Percentiles rank a stretch among this genome's conserved stretches.
Evolutionary conservation across 23 tunicate genomes (phyloP).

Genomic region (Ciona savignyi): DNA sequence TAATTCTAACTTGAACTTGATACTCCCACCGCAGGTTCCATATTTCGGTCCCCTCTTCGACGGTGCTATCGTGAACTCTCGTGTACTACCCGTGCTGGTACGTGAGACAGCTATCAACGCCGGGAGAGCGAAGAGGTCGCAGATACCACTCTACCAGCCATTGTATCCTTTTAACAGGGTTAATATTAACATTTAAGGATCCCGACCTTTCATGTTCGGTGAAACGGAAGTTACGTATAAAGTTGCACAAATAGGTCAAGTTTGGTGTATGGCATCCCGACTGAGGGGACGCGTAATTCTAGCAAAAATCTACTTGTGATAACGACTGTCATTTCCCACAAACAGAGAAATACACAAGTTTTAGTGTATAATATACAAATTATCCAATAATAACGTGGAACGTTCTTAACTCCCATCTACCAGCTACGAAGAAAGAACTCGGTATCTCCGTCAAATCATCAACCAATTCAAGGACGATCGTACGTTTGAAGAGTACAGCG

Average conservation of each 20-base stretch:
- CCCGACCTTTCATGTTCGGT: no score
- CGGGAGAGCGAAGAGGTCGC: constrained; percentile 82
- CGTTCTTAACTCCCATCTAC: not conserved
- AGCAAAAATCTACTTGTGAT: no score
- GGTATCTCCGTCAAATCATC: constrained; percentile 64
- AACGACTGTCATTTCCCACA: no score
- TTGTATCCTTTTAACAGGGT: constrained; percentile 39
- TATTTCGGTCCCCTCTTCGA: constrained; percentile 91
- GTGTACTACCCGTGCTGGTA: constrained; percentile 80
- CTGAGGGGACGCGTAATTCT: no score
- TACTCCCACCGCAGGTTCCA: constrained; percentile 50
- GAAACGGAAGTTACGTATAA: no score
- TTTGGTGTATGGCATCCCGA: no score
- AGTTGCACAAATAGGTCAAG: no score
- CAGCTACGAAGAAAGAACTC: constrained; percentile 80
- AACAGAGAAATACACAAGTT: no score
- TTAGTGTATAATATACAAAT: not conserved
- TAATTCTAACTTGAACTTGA: not conserved
- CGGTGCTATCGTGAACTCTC: constrained; percentile 79
- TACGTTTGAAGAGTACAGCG: constrained; percentile 80
- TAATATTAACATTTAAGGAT: no score
- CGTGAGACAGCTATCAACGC: constrained; percentile 97
- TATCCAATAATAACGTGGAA: not conserved
- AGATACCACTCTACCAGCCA: constrained; percentile 65
- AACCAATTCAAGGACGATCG: constrained; percentile 54